Evolutionary conservation across 1,140 invertebrate genomes (phyloP), one percentile per base, ranked within the genome.

Genomic region (Hyles euphorbiae): DNA sequence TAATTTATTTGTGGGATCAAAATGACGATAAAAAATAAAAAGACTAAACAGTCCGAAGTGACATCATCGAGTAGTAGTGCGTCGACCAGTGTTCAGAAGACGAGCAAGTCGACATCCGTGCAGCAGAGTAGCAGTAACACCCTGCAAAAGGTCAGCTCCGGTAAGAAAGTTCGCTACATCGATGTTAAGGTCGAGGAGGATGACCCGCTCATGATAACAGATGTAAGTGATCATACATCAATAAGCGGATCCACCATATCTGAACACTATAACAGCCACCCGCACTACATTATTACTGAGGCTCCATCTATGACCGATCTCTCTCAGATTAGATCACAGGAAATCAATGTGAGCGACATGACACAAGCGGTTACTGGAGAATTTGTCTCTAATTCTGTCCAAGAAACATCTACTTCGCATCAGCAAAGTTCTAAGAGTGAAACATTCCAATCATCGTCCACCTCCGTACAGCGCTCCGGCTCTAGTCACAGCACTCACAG

Each of bases 1-100:
- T 68, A 63, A 61, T 62, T 58, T 64, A 67, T 64, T 65, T 61
- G 79, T 83, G 82, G 58, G 66, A 74, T 56, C 78, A 87, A 85
- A 86, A 88, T 88, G 86, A 88, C 86, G 68, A 87, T 88, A 81
- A 88, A 88, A 87, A 88, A 87, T 81, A 88, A 88, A 88, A 88
- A 88, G 84, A 88, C 83, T 88, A 88, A 87, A 61, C 80, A 85
- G 58, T 78, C 81, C 34, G 79, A 87, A 74, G 82, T 85, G 75
- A 77, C 78, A n/a, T 74, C 78, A 45, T 74, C 77, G 12, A 81
- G 71, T 53, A 83, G 72, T 57, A 85, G 79, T 81, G 83, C 81
- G 32, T 84, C 83, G 58, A 87, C 68, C 49, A 87, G 82, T 84
- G 83, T 83, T 53, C 85, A 88, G 67, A 87, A 86, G 63, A 76